Base-by-base conservation (phyloP, 2,797 vertebrate species). In the Myotis daubentonii region DNA sequence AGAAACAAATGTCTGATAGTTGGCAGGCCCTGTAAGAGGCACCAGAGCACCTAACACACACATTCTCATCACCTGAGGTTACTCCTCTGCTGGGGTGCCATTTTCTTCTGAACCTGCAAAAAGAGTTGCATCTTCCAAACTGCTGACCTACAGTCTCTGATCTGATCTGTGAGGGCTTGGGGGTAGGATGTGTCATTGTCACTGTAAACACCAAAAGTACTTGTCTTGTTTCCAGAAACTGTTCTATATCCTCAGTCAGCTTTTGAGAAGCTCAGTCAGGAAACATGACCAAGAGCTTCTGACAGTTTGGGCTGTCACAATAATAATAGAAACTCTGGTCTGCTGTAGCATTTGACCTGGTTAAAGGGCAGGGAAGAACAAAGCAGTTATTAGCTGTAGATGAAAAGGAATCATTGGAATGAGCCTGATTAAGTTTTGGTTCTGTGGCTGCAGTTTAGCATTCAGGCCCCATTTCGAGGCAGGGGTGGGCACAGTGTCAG, bases 1-100 rank as follows among this genome's bases (percentile, higher is more conserved):
- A 41, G 94, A 93, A 81, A 55, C 98, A 97, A 97, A 97, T 97
- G 95, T 92, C 95, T 57, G 3, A 4, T 2, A 25, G 65, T 85
- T 89, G 94, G 41, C 60, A 72, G 11, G 44, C 65, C 65, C 51
- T 76, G 6, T 44, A 60, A 79, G 88, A 84, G 53, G 12, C 57
- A 49, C 36, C 49, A 28, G 62, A 81, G 53, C 23, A 0, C 80
- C 75, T 68, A 6, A 41, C 66, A 30, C 36, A 53, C 91, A 28
- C 20, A 5, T 20, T 91, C 53, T 87, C 19, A 20, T 78, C 30
- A 8, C 55, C 78, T 93, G 20, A 44, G 68, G 13, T 83, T 62
- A 55, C 28, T 71, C 71, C 57, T 55, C 41, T 55, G 19, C 57
- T 33, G 41, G 49, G 66, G n/a, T 91, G 55, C 75, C 65, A 7